These are phyloP conservation scores for Thripadectes ignobilis DNA, from an alignment of 2,797 vertebrate species.

Conservation along the genomic window DNA sequence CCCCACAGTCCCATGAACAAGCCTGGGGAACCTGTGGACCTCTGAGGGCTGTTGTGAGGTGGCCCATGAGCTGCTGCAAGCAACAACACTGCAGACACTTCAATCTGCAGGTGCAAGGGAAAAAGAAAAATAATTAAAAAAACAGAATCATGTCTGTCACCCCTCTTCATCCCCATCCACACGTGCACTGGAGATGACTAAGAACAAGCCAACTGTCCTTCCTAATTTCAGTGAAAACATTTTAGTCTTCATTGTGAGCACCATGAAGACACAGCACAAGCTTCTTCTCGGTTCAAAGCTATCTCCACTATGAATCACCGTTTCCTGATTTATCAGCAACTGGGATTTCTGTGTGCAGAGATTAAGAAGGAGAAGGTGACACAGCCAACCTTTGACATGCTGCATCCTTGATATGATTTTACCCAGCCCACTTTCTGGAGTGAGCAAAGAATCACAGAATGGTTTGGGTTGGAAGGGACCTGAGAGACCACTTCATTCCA, in stretches of 20 bases:
- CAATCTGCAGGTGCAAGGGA: neutral
- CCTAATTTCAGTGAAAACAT: neutral
- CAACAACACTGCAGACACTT: neutral
- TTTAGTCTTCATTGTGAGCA: neutral
- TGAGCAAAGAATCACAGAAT: neutral
- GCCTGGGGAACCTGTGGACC: neutral
- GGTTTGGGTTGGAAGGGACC: neutral
- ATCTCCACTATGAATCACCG: neutral
- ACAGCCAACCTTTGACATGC: neutral
- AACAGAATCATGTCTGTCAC: neutral
- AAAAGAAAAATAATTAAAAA: neutral
- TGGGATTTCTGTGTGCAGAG: neutral
- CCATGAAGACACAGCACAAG: neutral
- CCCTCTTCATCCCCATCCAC: neutral
- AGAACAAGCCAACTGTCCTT: neutral
- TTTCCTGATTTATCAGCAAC: slow-evolving; percentile 18
- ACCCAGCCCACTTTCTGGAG: neutral
- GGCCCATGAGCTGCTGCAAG: neutral
- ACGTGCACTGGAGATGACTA: neutral
- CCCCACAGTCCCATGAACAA: neutral
- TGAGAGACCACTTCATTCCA: neutral
- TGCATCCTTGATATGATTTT: neutral
- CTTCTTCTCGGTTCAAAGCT: neutral
- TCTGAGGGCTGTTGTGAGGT: neutral
- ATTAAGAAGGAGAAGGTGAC: neutral